Evolutionary conservation across 2,113 vertebrate species (phyloP).

Genomic region (Symphodus melops): DNA sequence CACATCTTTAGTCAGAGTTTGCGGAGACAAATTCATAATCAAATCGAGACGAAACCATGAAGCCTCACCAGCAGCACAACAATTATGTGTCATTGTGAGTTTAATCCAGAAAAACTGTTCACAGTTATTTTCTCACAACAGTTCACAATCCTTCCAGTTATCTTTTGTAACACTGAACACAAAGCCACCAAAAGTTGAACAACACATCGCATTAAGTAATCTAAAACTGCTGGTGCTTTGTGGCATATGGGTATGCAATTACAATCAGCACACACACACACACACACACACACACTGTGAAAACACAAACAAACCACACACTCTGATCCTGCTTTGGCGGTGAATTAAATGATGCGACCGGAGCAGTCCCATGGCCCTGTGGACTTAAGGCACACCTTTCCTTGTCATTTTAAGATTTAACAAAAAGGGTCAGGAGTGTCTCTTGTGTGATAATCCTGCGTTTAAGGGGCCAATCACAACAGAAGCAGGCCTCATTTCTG

Average conservation of each 20-base stretch:
- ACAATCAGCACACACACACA: conserved; percentile 36
- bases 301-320: conserved; percentile 36
- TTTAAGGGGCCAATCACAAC: conserved; percentile 45
- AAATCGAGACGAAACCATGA: conserved; percentile 22
- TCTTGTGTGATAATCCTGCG: conserved; percentile 43
- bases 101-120: conserved; percentile 8
- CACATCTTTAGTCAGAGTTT: not conserved
- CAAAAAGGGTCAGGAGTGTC: conserved; percentile 23
- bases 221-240: conserved; percentile 41
- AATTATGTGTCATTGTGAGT: conserved; percentile 27
- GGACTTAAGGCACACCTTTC: conserved; percentile 72
- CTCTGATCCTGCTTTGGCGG: conserved; percentile 21
- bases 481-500: conserved; percentile 48
- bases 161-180: conserved; percentile 46
- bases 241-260: conserved; percentile 48
- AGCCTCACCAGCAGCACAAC: not conserved
- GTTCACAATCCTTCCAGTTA: conserved; percentile 40
- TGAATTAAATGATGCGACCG: conserved; percentile 37
- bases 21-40: not conserved
- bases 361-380: conserved; percentile 45
- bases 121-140: conserved; percentile 8
- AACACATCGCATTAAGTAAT: conserved; percentile 44
- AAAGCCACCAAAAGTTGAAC: conserved; percentile 47
- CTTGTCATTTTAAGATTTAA: conserved; percentile 68
- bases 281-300: conserved; percentile 43